phyloP scores from a whole-genome alignment of 92 coral and sea anemone genomes.

The Ricordea florida region DNA sequence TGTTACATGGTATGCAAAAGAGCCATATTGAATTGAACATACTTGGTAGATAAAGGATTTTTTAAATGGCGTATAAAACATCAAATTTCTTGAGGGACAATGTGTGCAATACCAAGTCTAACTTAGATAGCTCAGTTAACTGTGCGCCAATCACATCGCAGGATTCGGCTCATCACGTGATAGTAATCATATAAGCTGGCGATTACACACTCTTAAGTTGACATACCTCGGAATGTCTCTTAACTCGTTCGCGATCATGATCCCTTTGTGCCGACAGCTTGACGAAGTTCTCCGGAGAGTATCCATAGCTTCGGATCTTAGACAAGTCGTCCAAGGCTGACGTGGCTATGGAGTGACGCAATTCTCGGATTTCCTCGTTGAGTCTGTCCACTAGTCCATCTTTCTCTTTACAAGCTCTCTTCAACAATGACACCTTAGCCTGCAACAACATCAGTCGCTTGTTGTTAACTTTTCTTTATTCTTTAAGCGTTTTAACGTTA shows the following conservation, averaged over 20 bases:
- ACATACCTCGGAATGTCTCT: conserved; percentile 22
- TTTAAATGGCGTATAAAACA: no score
- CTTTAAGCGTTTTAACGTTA: no score
- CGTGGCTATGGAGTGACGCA: conserved; percentile 93
- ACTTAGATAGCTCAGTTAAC: no score
- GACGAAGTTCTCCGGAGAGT: conserved; percentile 79
- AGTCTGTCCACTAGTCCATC: conserved; percentile 85
- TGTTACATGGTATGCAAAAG: no score
- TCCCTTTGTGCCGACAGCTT: conserved; percentile 68
- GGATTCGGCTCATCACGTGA: no score
- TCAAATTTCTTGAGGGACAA: no score
- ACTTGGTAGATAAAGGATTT: no score
- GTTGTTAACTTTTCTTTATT: no score
- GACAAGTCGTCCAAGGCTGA: conserved; percentile 94
- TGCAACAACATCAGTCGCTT: background rate
- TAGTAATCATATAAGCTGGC: no score
- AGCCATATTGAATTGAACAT: no score
- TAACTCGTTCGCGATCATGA: conserved; percentile 7
- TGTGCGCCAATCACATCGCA: no score
- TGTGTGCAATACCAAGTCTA: no score
- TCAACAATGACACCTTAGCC: conserved; percentile 90
- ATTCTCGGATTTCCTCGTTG: conserved; percentile 83
- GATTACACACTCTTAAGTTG: background rate
- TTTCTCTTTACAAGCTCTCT: conserved; percentile 94
- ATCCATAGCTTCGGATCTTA: conserved; percentile 79